A percentile compares a stretch with the other conserved stretches of the same genome.
phyloP scores from a whole-genome alignment of 2,888 invertebrate genomes.

The Adelphocoris suturalis region DNA sequence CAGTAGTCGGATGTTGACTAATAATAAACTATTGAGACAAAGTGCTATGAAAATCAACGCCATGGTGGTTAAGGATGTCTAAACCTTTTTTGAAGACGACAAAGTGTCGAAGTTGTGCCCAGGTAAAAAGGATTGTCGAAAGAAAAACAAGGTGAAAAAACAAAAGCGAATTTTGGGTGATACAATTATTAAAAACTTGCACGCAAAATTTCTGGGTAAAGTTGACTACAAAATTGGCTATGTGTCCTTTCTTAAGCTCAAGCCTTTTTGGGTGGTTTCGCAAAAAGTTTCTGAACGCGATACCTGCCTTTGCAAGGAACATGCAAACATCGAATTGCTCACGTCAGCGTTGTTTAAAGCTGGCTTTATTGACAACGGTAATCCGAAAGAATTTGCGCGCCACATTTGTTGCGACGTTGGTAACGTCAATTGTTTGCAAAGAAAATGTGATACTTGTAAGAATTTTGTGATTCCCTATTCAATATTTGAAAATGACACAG shows the following conservation, averaged over 20 bases:
- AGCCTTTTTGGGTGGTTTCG: slow-evolving; percentile 43
- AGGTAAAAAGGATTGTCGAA: too few relatives aligned
- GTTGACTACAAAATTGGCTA: background rate
- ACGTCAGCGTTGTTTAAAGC: slow-evolving; percentile 1
- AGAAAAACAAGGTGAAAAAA: background rate
- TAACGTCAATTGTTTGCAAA: slow-evolving; percentile 26
- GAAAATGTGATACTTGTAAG: slow-evolving; percentile 17
- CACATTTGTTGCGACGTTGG: slow-evolving; percentile 34
- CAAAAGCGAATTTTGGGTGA: background rate
- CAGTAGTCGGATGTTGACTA: too few relatives aligned
- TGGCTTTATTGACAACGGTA: background rate
- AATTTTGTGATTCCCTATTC: background rate
- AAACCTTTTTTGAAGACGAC: too few relatives aligned
- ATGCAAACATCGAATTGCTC: slow-evolving; percentile 47
- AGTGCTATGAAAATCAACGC: too few relatives aligned
- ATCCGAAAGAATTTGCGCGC: background rate
- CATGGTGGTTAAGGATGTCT: too few relatives aligned
- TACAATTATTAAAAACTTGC: background rate
- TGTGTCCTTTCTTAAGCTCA: slow-evolving; percentile 17
- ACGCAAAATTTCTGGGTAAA: background rate
- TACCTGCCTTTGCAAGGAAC: slow-evolving; percentile 1
- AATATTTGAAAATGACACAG: background rate
- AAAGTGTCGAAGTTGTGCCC: too few relatives aligned
- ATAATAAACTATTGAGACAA: too few relatives aligned
- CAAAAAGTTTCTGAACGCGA: slow-evolving; percentile 40